These are phyloP conservation scores for Terebella lapidaria DNA, from an alignment of 2,888 invertebrate genomes.

Conservation along the genomic window DNA sequence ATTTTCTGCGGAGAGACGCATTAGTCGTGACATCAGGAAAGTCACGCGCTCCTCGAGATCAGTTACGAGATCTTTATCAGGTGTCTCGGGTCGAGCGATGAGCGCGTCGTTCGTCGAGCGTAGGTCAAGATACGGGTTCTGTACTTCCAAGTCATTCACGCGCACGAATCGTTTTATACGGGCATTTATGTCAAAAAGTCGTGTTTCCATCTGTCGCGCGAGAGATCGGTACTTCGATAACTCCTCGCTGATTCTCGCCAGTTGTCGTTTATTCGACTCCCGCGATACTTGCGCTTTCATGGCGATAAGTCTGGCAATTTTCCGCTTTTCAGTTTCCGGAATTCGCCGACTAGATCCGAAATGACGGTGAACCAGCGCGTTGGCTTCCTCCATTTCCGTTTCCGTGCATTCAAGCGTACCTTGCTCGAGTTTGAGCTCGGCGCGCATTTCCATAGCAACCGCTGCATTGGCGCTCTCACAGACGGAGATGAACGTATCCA, in stretches of 20 bases:
- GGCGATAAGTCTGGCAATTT: slow-evolving; percentile 9
- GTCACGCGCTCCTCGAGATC: background rate
- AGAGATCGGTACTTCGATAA: background rate
- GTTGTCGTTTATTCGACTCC: slow-evolving; percentile 4
- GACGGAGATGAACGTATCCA: background rate
- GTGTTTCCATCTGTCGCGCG: background rate
- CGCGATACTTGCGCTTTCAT: slow-evolving; percentile 8
- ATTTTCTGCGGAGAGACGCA: background rate
- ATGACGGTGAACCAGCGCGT: slow-evolving; percentile 9
- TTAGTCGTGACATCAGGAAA: background rate
- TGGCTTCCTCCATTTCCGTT: slow-evolving; percentile 6
- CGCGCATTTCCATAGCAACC: background rate
- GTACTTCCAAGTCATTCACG: background rate
- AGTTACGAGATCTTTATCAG: background rate
- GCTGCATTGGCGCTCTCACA: background rate
- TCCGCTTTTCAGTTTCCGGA: slow-evolving; percentile 8
- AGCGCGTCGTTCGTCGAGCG: background rate
- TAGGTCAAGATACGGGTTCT: background rate
- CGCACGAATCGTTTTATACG: background rate
- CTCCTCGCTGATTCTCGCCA: background rate
- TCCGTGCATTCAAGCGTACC: background rate
- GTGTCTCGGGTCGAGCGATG: background rate
- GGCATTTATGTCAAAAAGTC: background rate
- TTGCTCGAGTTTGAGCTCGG: background rate
- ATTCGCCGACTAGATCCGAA: slow-evolving; percentile 14